Percentiles rank a stretch among this genome's conserved stretches.
These are phyloP conservation scores for Alligator mississippiensis DNA, from an alignment of 2,113 vertebrate genomes.

Conservation along the genomic window DNA sequence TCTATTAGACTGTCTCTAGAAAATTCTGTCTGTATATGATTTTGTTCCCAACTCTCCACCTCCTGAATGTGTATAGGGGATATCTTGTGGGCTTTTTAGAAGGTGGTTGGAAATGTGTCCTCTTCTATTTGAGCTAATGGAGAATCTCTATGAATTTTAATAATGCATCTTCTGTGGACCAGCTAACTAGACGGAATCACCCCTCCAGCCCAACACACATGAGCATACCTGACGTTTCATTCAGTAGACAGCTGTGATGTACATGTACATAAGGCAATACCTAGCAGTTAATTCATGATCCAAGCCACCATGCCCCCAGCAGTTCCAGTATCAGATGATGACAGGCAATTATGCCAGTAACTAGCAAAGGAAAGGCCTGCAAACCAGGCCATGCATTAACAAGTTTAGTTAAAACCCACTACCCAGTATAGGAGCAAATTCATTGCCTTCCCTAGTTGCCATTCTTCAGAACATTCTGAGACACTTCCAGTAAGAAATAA, in stretches of 20 bases:
- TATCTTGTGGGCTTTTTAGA: constrained; percentile 28
- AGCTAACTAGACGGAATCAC: constrained; percentile 38
- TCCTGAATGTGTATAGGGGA: not conserved
- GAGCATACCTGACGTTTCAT: constrained; percentile 65
- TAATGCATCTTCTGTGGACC: constrained; percentile 39
- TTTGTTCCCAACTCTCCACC: not conserved
- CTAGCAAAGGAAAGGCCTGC: constrained; percentile 49
- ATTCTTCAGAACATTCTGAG: not conserved
- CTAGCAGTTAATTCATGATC: constrained; percentile 42
- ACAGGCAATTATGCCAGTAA: constrained; percentile 66
- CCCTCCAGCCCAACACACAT: constrained; percentile 32
- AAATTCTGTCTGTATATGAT: not conserved
- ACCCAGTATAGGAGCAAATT: not conserved
- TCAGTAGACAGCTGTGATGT: constrained; percentile 46
- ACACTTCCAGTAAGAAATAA: not conserved
- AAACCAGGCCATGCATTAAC: constrained; percentile 45
- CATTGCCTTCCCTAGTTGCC: not conserved
- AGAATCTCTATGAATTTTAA: constrained; percentile 51
- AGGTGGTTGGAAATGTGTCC: constrained; percentile 38
- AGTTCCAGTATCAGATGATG: constrained; percentile 66
- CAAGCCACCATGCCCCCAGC: constrained; percentile 64
- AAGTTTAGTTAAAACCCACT: constrained; percentile 53
- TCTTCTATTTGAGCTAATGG: not conserved
- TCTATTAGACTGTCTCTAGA: constrained; percentile 29
- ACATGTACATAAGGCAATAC: constrained; percentile 55